Evolutionary conservation across 2,113 vertebrate species (phyloP).

Genomic region (Xiphias gladius): DNA sequence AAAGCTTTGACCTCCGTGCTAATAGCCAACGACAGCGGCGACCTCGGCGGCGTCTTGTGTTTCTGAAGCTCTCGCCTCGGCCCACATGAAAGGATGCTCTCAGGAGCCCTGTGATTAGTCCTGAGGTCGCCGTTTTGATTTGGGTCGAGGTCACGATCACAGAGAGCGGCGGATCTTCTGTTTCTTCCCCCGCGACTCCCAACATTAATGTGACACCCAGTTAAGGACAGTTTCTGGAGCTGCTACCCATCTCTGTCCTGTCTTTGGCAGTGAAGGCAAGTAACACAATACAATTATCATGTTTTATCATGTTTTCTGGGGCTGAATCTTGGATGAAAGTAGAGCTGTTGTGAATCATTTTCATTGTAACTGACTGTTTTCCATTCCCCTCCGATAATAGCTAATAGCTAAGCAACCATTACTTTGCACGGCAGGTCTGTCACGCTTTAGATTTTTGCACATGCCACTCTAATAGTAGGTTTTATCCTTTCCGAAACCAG

Average conservation of each 20-base stretch:
- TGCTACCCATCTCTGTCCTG: constrained; percentile 1
- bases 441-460: background rate
- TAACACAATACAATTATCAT: background rate
- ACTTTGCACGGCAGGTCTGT: background rate
- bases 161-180: constrained; percentile 14
- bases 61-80: constrained; percentile 49
- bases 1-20: constrained; percentile 60
- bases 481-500: background rate
- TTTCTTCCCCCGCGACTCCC: background rate
- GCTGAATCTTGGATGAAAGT: background rate
- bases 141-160: constrained; percentile 66
- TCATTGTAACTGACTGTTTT: background rate
- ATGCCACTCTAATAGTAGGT: background rate
- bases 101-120: constrained; percentile 66
- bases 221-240: constrained; percentile 7
- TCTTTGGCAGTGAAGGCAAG: background rate
- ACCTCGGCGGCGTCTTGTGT: constrained; percentile 45
- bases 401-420: no score
- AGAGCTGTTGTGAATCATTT: background rate
- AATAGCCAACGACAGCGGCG: constrained; percentile 51
- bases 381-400: background rate
- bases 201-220: constrained; percentile 7
- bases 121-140: constrained; percentile 68
- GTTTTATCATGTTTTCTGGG: no score
- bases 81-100: constrained; percentile 50